Evolutionary conservation across 2,797 vertebrate genomes (phyloP), one percentile per base, ranked within the genome.

Genomic region (Danio albolineatus): DNA sequence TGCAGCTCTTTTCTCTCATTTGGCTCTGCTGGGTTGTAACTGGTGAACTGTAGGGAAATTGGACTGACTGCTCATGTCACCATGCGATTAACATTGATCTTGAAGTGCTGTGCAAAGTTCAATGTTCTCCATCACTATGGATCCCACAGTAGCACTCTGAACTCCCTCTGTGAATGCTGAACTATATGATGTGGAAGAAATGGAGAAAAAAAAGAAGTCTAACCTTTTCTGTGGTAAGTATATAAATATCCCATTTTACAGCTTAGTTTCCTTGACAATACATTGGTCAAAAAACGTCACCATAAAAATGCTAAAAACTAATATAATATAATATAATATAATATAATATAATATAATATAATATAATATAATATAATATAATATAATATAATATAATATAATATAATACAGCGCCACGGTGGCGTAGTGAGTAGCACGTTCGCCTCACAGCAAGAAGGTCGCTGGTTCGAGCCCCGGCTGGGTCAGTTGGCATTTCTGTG

Each of bases 21-120:
- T 66, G 36, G 12, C 53, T 49, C 48, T 43, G 13, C 36, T 72
- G 43, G 21, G 7, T 48, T 83, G 16, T 76, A 80, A 83, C 66
- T 85, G 73, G 61, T 79, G 44, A 54, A 60, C 21, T 36, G 5
- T 16, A 5, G 57, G 65, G 66, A 56, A 64, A 61, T 54, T 74
- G 59, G 12, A 54, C 57, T 57, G 49, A 21, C 54, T 66, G 7
- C 53, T 80, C 38, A 19, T 69, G 57, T 81, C 57, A 59, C 38
- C 53, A 81, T 56, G 67, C 48, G 38, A 54, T 83, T 84, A 73
- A 81, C 78, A 83, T 78, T 56, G 72, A 78, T 82, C 73, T 69
- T 14, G 19, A 61, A 61, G 74, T 72, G 60, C 56, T 64, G 62
- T 60, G 57, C 71, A 81, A 81, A 86, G 77, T 77, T 73, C 73